phyloP scores from a whole-genome alignment of 2,797 vertebrate species.

The Urocyon cinereoargenteus region DNA sequence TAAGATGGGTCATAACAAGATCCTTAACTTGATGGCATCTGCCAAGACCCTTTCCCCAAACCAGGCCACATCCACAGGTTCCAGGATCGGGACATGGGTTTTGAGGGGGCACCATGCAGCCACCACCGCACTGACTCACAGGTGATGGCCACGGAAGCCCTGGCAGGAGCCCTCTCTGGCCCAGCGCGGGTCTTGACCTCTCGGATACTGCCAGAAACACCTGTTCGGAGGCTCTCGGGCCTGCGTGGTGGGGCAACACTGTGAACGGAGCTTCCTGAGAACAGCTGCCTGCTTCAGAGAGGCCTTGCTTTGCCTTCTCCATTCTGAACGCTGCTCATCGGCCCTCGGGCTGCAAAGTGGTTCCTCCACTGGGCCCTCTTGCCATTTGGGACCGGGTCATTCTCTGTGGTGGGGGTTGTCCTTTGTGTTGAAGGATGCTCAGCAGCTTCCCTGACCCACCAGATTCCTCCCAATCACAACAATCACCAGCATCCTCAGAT shows the following conservation, averaged over 20 bases:
- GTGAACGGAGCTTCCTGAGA: accelerated
- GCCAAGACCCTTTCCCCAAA: neutral
- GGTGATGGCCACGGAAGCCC: neutral
- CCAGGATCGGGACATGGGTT: neutral
- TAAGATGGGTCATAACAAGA: accelerated
- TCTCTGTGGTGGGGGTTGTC: neutral
- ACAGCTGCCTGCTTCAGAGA: neutral
- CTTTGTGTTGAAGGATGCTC: accelerated
- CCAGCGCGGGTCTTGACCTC: neutral
- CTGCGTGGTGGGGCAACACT: neutral
- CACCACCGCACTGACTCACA: accelerated
- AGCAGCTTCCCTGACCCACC: neutral
- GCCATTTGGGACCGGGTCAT: accelerated
- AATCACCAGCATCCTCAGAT: accelerated
- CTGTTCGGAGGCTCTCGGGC: accelerated
- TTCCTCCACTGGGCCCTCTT: accelerated
- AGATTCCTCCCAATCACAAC: accelerated
- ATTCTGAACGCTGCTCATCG: accelerated
- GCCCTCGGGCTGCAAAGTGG: accelerated
- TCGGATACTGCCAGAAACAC: neutral
- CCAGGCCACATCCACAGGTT: accelerated
- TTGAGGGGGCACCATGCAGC: no score
- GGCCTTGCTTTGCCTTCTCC: neutral
- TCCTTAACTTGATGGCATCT: neutral
- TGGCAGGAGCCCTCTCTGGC: accelerated